Evolutionary conservation across 1,140 invertebrate species (phyloP).

Genomic region (silkworm (Bombyx mori)): ASM3026992v2 NC_085128.1:6102001-6102500

Average conservation of each 20-base stretch:
- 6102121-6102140: constrained; percentile 51
- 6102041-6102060: constrained; percentile 1
- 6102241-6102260: constrained; percentile 24
- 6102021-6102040: background rate
- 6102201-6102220: constrained; percentile 43
- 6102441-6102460: background rate
- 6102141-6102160: constrained; percentile 32
- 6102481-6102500: no score
- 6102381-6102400: constrained; percentile 1
- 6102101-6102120: constrained; percentile 27
- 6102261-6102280: constrained; percentile 38
- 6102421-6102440: background rate
- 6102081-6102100: constrained; percentile 65
- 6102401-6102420: background rate
- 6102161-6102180: constrained; percentile 36
- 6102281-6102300: constrained; percentile 28
- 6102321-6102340: constrained; percentile 30
- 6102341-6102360: constrained; percentile 22
- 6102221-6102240: constrained; percentile 38
- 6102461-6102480: background rate
- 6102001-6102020: no score
- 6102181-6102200: constrained; percentile 59
- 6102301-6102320: constrained; percentile 29
- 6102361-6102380: constrained; percentile 42
- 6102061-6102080: constrained; percentile 32